Evolutionary conservation across 1,140 invertebrate species (phyloP), one percentile per base, ranked within the genome.

Genomic region (Mamestra configurata): DNA sequence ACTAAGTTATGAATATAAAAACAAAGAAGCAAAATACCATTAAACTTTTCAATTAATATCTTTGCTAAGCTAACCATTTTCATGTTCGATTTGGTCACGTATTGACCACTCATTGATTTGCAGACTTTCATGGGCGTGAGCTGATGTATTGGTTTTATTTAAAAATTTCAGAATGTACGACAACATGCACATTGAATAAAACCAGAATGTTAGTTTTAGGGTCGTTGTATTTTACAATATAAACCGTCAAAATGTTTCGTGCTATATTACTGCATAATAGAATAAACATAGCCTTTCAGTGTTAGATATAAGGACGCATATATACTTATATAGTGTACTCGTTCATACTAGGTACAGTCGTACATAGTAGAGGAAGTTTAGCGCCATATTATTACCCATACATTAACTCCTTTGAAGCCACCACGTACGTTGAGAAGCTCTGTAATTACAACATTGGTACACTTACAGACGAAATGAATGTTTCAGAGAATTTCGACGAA

Each of bases 381-480:
- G 13, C 51, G n/a, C 37, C 71, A n/a, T 24, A 75, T 59, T 72
- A 70, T 37, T 46, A 49, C 43, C 37, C 66, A 24, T 55, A 75
- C 31, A 75, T 75, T 40, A 71, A 37, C 71, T 35, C 37, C 53
- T 57, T 55, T 31, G 53, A 57, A 75, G 53, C 53, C 35, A 53
- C 46, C 18, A 22, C 31, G 37, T 43, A 24, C 31, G 22, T 8
- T 43, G 46, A 49, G 68, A 71, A 71, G 22, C 71, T 43, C 40
- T 24, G 22, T 75, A 75, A 75, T 75, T 57, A 75, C 71, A 15
- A 40, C 53, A 75, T 55, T 75, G 71, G 35, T 75, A 75, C 53
- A 55, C 51, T 57, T 59, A 43, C 71, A 57, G 53, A 27, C 35
- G 31, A 46, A 75, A 59, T 59, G 71, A 59, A 75, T 75, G 71